Base-by-base conservation (phyloP, 2,113 vertebrate genomes). In the Cacatua alba region DNA sequence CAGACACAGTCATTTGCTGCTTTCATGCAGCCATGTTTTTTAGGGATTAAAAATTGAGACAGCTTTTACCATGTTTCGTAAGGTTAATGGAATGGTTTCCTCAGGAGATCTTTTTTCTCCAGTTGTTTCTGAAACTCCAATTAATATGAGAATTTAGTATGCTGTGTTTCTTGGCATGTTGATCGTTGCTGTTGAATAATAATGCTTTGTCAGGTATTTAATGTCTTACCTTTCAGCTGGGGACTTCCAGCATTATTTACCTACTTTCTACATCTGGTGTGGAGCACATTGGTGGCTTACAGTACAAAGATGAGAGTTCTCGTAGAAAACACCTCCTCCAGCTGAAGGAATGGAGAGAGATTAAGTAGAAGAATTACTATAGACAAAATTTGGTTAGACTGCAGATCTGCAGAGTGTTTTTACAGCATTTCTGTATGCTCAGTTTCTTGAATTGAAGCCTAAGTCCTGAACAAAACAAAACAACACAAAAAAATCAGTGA, bases 21-120 rank as follows among this genome's bases (percentile, higher is more conserved):
- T 84, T 59, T 75, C 37, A 17, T 18, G 41, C 44, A 75, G 39
- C 24, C 43, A n/a, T 2, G 2, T 67, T 92, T 92, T 46, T 83
- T 48, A 69, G 52, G 44, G 52, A 92, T 91, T 80, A 94, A 92
- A 94, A 92, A 65, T 17, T 48, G 28, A 87, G 78, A 62, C 46
- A 64, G 39, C 15, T 79, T 94, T 83, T 87, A 44, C 81, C n/a
- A 26, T 44, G 28, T 25, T 91, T 17, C 43, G 12, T 0, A 1
- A 82, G 29, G 52, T 62, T 87, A 91, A 84, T 87, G 62, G 44
- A 89, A 57, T 10, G 15, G 13, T 64, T 91, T 85, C 24, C 80
- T 16, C 33, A n/a, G 17, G 48, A 75, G 48, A 48, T 35, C 5
- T 71, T 71, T 62, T 82, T 91, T 59, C 57, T 75, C 20, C 69